Evolutionary conservation across 1,140 invertebrate species (phyloP).

Genomic region (Drosophila subpulchrella): DNA sequence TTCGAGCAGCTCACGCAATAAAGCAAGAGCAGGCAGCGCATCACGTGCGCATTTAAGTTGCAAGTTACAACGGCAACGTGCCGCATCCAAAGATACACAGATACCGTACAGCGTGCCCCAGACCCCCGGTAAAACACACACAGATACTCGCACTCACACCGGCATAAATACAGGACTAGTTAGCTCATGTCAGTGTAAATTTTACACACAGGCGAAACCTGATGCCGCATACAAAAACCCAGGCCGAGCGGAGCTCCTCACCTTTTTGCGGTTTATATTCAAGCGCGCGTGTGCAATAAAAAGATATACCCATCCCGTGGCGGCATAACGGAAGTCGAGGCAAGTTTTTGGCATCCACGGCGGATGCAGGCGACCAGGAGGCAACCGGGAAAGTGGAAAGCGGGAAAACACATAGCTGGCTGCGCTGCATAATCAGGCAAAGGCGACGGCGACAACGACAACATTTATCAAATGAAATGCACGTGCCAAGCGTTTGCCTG

Average conservation of each 20-base stretch:
- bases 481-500: slow-evolving; percentile 74
- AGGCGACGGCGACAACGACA: slow-evolving; percentile 62
- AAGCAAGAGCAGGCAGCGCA: slow-evolving; percentile 69
- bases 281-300: slow-evolving; percentile 73
- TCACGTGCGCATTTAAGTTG: slow-evolving; percentile 81
- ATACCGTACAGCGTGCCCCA: slow-evolving; percentile 11
- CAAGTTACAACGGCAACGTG: slow-evolving; percentile 78
- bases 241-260: not conserved
- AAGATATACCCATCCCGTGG: slow-evolving; percentile 60
- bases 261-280: slow-evolving; percentile 71
- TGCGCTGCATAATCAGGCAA: slow-evolving; percentile 72
- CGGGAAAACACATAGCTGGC: slow-evolving; percentile 27
- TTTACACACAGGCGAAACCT: slow-evolving; percentile 75
- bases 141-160: slow-evolving; percentile 22
- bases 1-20: slow-evolving; percentile 71
- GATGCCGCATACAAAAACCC: slow-evolving; percentile 68
- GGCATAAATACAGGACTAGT: slow-evolving; percentile 59
- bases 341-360: slow-evolving; percentile 67
- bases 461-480: slow-evolving; percentile 81
- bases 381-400: slow-evolving; percentile 3
- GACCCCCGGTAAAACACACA: not conserved
- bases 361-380: slow-evolving; percentile 16
- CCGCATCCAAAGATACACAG: slow-evolving; percentile 35
- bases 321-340: slow-evolving; percentile 58
- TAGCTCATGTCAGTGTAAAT: slow-evolving; percentile 79